These are phyloP conservation scores for Rhopalosiphum padi DNA, from an alignment of 1,140 invertebrate genomes.

Conservation along the genomic window DNA sequence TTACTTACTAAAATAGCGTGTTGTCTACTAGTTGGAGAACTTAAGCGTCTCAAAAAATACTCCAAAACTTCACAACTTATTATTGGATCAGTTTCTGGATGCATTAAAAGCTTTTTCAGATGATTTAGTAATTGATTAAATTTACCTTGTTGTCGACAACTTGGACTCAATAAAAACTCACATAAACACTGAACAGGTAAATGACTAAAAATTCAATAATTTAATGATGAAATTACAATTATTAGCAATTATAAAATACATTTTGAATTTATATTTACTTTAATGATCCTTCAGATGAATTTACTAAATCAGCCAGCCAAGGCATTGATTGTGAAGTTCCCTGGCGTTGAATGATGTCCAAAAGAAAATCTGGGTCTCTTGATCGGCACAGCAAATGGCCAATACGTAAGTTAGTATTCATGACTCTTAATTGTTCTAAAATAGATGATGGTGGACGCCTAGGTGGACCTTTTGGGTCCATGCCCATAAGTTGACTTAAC, in stretches of 20 bases:
- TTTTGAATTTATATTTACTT: conserved; percentile 65
- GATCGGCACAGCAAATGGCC: conserved; percentile 91
- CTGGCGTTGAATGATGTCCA: conserved; percentile 89
- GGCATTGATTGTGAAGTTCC: conserved; percentile 93
- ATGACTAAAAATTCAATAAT: conserved; percentile 69
- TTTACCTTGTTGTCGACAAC: conserved; percentile 70
- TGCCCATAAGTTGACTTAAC: conserved; percentile 79
- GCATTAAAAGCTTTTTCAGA: conserved; percentile 73
- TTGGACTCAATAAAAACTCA: conserved; percentile 89
- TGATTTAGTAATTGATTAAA: conserved; percentile 82
- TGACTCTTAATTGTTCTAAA: conserved; percentile 79
- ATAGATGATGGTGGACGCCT: conserved; percentile 79
- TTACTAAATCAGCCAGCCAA: conserved; percentile 93
- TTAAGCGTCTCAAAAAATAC: conserved; percentile 86
- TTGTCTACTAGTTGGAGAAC: conserved; percentile 79
- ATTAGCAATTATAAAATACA: not conserved
- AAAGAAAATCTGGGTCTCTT: conserved; percentile 87
- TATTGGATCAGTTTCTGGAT: conserved; percentile 69
- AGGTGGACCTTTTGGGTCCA: conserved; percentile 84
- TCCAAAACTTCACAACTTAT: conserved; percentile 83
- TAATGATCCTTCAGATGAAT: conserved; percentile 87
- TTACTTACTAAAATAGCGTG: conserved; percentile 75
- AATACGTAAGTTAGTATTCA: conserved; percentile 81
- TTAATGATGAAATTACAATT: not conserved
- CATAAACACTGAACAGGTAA: conserved; percentile 95